A percentile compares a stretch with the other conserved stretches of the same genome.
phyloP scores from a whole-genome alignment of 2,113 vertebrate genomes.

The Paraplagusia blochii region DNA sequence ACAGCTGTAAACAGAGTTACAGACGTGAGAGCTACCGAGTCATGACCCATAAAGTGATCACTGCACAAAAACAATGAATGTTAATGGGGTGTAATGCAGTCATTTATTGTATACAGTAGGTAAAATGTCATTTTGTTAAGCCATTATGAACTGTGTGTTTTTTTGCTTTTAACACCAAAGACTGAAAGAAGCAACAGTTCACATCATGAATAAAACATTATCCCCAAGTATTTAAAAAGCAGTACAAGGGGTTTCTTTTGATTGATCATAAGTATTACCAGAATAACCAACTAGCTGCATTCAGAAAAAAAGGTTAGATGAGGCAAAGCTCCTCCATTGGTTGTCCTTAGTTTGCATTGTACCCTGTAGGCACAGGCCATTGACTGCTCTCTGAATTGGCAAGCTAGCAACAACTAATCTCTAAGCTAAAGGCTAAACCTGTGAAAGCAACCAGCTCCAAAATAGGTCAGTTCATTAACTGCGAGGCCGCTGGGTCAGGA shows the following conservation, averaged over 20 bases:
- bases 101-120: not conserved
- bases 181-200: too few species aligned
- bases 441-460: conserved; percentile 32
- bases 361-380: conserved; percentile 18
- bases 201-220: too few species aligned
- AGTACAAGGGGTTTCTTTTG: not conserved
- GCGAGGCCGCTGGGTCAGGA: conserved; percentile 15
- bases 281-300: not conserved
- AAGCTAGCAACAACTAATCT: conserved; percentile 14
- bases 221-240: too few species aligned
- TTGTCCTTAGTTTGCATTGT: conserved; percentile 1
- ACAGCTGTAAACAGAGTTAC: conserved; percentile 3
- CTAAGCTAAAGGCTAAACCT: conserved; percentile 26
- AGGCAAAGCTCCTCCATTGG: not conserved
- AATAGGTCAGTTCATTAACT: conserved; percentile 45
- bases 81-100: conserved; percentile 5
- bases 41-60: conserved; percentile 1
- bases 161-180: too few species aligned
- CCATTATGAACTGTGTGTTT: not conserved
- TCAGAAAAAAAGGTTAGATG: conserved; percentile 3
- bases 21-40: conserved; percentile 1
- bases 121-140: conserved; percentile 11
- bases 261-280: not conserved
- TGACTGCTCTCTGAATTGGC: conserved; percentile 23
- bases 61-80: not conserved